A percentile compares a stretch with the other conserved stretches of the same genome.
Evolutionary conservation across 2,113 vertebrate genomes (phyloP).

Genomic region (Lepisosteus osseus): DNA sequence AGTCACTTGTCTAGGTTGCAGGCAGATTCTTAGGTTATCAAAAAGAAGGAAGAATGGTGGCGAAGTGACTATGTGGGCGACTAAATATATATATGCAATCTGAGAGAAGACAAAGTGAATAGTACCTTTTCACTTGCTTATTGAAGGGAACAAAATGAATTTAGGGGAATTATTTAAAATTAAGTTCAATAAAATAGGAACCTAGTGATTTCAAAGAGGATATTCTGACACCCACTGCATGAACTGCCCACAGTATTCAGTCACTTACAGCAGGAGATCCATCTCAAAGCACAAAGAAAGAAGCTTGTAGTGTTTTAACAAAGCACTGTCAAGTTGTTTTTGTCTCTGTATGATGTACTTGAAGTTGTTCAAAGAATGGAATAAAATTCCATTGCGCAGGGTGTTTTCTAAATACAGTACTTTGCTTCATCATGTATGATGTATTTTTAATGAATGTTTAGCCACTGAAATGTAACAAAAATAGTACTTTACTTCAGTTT

Average conservation of each 20-base stretch:
- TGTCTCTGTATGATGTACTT: too few species aligned
- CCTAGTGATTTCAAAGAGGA: conserved; percentile 6
- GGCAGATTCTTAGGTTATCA: too few species aligned
- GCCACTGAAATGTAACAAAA: too few species aligned
- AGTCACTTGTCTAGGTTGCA: too few species aligned
- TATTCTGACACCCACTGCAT: conserved; percentile 5
- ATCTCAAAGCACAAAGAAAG: conserved; percentile 9
- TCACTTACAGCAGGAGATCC: neutral
- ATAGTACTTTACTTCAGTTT: too few species aligned
- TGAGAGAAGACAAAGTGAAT: conserved; percentile 31
- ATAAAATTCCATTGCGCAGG: too few species aligned
- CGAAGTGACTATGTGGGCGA: conserved; percentile 24
- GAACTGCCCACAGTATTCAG: conserved; percentile 17
- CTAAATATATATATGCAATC: conserved; percentile 34
- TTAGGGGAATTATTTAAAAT: conserved; percentile 25
- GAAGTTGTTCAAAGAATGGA: too few species aligned
- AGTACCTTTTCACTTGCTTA: conserved; percentile 32
- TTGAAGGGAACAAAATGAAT: conserved; percentile 26
- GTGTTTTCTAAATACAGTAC: too few species aligned
- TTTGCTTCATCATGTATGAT: too few species aligned
- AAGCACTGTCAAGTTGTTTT: too few species aligned
- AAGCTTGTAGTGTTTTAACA: neutral
- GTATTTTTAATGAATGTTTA: too few species aligned
- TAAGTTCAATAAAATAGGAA: conserved; percentile 27
- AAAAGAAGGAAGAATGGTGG: too few species aligned